Evolutionary conservation across 1,140 invertebrate species (phyloP), one percentile per base, ranked within the genome.

Genomic region (Drosophila nigrodunni): DNA sequence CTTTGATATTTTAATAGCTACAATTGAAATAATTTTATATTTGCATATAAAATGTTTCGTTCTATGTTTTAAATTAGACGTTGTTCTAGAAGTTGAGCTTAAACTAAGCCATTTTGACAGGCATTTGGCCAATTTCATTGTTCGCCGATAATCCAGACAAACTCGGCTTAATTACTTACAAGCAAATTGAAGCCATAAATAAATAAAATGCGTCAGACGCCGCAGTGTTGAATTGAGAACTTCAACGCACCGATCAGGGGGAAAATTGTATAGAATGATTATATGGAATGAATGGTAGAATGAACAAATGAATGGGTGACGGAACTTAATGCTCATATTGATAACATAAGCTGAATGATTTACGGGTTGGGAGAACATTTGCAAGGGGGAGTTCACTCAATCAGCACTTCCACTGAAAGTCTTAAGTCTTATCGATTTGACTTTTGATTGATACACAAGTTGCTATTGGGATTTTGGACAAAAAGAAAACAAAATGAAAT

Each of bases 101-200:
- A 18, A 11, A 8, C 35, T 41, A 77, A 54, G 70, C 15, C 37
- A 54, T 65, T 71, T 71, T 87, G 82, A 79, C 83, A 67, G 76
- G 68, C 60, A 74, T 80, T 64, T 50, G 47, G 21, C 73, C 77
- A 65, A 64, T 88, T 87, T 77, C 73, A 57, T 44, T 59, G 83
- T 72, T 43, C 74, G 67, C 52, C 77, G 35, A 78, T 88, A 88
- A 88, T 88, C 83, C 83, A 89, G 85, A 75, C 85, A 83, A 89
- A 78, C 85, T 71, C 80, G 64, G 85, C 80, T 88, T 88, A 88
- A 88, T 88, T 88, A 89, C 83, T 89, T 89, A 75, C 80, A 89
- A 80, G 83, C 80, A 88, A 88, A 88, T 88, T 83, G 85, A 89
- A 78, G 75, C 73, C 85, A 83, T 88, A 88, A 89, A 88, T 87